Percentiles rank a stretch among this genome's conserved stretches.
Conservation (phyloP, 64 coral and sea anemone genomes). For the Acropora tenuis region DNA sequence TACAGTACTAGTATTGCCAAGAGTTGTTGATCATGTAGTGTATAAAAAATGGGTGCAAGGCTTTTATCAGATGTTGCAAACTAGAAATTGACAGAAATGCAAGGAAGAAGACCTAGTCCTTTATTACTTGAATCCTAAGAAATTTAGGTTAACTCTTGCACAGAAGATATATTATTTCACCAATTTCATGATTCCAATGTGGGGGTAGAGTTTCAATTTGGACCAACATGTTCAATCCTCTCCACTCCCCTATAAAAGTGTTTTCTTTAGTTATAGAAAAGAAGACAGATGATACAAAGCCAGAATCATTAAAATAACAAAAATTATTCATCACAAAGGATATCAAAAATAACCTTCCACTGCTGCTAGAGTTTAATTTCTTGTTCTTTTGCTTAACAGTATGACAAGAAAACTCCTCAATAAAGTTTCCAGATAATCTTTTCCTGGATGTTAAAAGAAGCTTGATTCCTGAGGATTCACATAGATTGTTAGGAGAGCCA, state of each 20-base stretch:
- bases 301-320: background rate
- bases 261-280: too few relatives aligned
- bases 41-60: too few relatives aligned
- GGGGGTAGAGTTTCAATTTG: too few relatives aligned
- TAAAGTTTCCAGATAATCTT: background rate
- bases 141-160: background rate
- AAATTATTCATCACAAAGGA: too few relatives aligned
- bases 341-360: conserved; percentile 14
- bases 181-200: too few relatives aligned
- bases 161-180: background rate
- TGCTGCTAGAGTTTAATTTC: background rate
- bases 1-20: too few relatives aligned
- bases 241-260: too few relatives aligned
- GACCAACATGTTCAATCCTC: too few relatives aligned
- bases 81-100: background rate
- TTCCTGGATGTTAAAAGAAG: conserved; percentile 15
- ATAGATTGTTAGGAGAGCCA: background rate
- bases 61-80: background rate
- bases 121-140: background rate
- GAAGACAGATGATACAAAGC: background rate
- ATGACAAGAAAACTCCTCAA: background rate
- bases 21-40: too few relatives aligned
- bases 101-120: background rate
- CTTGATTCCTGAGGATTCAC: conserved; percentile 15
- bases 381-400: background rate